These are phyloP conservation scores for Trichechus manatus DNA, from an alignment of 2,113 vertebrate genomes.

Conservation along the genomic window DNA sequence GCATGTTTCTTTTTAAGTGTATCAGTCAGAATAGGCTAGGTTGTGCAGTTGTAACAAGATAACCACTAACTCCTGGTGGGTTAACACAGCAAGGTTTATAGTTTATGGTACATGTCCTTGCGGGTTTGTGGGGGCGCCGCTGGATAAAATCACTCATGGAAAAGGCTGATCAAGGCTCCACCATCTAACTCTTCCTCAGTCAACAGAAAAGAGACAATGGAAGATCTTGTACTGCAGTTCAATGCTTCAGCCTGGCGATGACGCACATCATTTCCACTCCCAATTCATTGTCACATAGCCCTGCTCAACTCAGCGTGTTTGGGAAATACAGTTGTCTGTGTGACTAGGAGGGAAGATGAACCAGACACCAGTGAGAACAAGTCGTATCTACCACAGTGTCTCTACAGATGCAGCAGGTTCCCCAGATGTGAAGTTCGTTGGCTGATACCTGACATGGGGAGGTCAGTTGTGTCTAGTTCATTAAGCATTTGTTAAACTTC, in stretches of 20 bases:
- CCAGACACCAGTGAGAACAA: not conserved
- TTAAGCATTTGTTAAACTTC: not conserved
- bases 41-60: not conserved
- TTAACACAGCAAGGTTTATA: not conserved
- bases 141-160: not conserved
- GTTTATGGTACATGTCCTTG: not conserved
- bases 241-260: not conserved
- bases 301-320: no score
- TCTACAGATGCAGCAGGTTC: not conserved
- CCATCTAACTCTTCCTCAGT: not conserved
- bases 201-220: not conserved
- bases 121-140: not conserved
- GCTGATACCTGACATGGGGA: not conserved
- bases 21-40: not conserved
- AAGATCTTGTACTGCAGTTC: no score
- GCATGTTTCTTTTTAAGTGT: not conserved
- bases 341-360: not conserved
- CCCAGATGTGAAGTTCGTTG: no score
- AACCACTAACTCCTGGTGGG: not conserved
- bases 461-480: not conserved
- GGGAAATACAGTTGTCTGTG: not conserved
- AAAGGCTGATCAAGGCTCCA: not conserved
- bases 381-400: not conserved
- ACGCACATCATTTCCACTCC: no score
- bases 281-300: not conserved